A percentile compares a stretch with the other conserved stretches of the same genome.
Conservation (phyloP, 2,888 invertebrate species). For the Lasioglossum oenotherae region DNA sequence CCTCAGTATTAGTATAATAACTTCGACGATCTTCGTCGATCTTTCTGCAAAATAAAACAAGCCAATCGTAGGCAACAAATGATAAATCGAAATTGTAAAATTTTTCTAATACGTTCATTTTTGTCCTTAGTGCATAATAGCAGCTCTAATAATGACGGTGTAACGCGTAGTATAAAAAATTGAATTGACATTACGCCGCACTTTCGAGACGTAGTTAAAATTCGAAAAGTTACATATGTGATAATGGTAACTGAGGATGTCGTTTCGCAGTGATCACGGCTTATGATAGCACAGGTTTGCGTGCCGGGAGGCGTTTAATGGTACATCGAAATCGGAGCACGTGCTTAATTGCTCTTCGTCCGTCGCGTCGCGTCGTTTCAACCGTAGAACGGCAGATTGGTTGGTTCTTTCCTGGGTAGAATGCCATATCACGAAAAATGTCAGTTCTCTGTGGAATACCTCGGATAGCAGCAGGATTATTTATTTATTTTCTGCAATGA, state of each 20-base stretch:
- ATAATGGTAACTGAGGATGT: neutral
- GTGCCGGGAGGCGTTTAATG: constrained; percentile 4
- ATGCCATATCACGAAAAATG: neutral
- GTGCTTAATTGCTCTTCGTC: constrained; percentile 5
- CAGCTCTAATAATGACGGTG: neutral
- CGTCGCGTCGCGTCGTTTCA: neutral
- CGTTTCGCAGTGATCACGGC: constrained; percentile 1
- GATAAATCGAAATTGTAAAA: neutral
- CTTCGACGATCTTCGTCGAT: neutral
- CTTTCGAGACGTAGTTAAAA: neutral
- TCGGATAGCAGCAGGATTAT: neutral
- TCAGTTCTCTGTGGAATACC: neutral
- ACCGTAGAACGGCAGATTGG: neutral
- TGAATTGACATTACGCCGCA: neutral
- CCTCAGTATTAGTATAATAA: neutral
- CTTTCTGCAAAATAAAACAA: neutral
- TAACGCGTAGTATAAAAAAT: neutral
- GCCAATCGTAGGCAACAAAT: neutral
- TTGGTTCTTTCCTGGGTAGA: neutral
- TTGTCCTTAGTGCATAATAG: neutral
- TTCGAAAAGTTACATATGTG: neutral
- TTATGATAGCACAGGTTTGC: neutral
- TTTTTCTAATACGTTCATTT: neutral
- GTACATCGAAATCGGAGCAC: constrained; percentile 16
- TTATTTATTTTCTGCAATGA: no score